A percentile compares a stretch with the other conserved stretches of the same genome.
Conservation (phyloP, 1,140 invertebrate species). For the Paracyclopina nana region DNA sequence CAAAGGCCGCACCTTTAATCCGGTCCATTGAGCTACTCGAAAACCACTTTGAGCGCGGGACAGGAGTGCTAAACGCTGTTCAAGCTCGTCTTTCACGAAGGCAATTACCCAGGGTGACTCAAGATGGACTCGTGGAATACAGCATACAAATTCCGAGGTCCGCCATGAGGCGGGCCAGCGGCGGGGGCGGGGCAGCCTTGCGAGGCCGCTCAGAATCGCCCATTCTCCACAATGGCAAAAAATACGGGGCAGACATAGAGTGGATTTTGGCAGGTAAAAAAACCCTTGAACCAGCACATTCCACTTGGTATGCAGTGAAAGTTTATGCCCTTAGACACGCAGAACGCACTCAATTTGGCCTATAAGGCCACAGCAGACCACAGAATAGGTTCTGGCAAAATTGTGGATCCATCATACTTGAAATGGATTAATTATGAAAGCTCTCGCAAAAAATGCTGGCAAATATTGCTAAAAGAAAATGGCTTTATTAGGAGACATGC, state of each 20-base stretch:
- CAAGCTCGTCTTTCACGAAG: constrained; percentile 39
- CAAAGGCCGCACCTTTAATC: constrained; percentile 12
- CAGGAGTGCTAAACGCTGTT: constrained; percentile 24
- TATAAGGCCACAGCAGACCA: too few species aligned
- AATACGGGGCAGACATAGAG: constrained; percentile 6
- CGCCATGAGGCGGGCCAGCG: background rate
- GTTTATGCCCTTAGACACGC: too few species aligned
- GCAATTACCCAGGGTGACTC: constrained; percentile 39
- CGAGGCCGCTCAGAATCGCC: background rate
- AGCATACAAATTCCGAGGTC: constrained; percentile 22
- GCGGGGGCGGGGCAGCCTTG: too few species aligned
- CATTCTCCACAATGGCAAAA: background rate
- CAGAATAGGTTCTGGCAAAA: too few species aligned
- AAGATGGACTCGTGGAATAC: constrained; percentile 46
- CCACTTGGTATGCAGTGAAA: too few species aligned
- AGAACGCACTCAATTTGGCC: too few species aligned
- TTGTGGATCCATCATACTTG: too few species aligned
- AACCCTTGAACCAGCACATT: background rate
- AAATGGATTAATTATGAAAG: too few species aligned
- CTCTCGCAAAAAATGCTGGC: too few species aligned
- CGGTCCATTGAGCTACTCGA: constrained; percentile 7
- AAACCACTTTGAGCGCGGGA: constrained; percentile 7
- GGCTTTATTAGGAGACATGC: too few species aligned
- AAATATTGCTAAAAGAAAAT: too few species aligned
- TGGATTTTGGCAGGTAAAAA: constrained; percentile 12